Conservation (phyloP, 2,113 vertebrate genomes). For the Mola mola region DNA sequence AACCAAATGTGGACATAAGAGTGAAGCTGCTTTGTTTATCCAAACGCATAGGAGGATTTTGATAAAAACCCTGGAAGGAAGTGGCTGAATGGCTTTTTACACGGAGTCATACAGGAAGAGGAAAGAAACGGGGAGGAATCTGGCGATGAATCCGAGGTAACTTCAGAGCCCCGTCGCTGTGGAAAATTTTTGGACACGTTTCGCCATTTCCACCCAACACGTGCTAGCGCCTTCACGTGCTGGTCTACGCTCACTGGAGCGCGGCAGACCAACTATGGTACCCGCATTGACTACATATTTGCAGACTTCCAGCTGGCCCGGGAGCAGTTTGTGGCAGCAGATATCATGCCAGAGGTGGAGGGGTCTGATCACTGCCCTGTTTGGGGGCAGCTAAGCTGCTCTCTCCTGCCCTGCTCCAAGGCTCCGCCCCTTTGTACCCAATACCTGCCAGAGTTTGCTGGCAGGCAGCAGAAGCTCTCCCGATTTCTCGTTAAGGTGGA, state of each 20-base stretch:
- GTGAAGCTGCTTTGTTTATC: conserved; percentile 15
- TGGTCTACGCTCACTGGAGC: conserved; percentile 88
- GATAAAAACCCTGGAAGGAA: conserved; percentile 85
- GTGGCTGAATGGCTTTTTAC: conserved; percentile 82
- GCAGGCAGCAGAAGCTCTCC: conserved; percentile 78
- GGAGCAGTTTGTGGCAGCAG: conserved; percentile 77
- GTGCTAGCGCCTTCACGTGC: conserved; percentile 87
- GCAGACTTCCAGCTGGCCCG: conserved; percentile 76
- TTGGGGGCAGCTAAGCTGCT: conserved; percentile 80
- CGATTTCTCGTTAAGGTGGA: conserved; percentile 84
- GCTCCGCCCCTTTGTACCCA: conserved; percentile 84
- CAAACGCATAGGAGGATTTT: conserved; percentile 79
- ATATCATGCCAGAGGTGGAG: conserved; percentile 87
- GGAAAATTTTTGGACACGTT: conserved; percentile 87
- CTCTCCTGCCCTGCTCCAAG: conserved; percentile 72
- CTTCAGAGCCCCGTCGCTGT: background rate
- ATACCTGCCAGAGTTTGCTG: conserved; percentile 88
- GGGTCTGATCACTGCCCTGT: conserved; percentile 93
- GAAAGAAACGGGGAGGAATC: conserved; percentile 19
- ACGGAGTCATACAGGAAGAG: conserved; percentile 9
- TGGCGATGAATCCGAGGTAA: conserved; percentile 10
- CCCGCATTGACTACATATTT: conserved; percentile 90
- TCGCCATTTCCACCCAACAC: conserved; percentile 86
- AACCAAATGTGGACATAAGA: background rate
- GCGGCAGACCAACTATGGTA: conserved; percentile 89